Base-by-base conservation (phyloP, 2,888 invertebrate genomes). In the Galeopsomyia nigrocyanea region DNA sequence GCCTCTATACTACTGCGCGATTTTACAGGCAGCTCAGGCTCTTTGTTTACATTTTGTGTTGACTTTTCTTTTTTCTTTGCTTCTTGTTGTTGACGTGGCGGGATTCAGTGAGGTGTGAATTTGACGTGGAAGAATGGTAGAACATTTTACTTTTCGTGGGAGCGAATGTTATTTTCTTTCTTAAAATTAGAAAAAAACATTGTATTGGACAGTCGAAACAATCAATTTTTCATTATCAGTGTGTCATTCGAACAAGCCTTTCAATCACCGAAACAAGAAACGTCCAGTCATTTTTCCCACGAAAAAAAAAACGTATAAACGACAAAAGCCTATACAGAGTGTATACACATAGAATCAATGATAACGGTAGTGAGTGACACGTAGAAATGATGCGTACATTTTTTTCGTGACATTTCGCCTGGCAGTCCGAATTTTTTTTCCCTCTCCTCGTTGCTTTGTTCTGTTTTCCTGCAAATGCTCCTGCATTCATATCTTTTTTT, bases 361-460 rank as follows among this genome's bases (percentile, higher is more conserved):
- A 47, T 47, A 39, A 39, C 14, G 26, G 26, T 16, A 39, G 47
- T 21, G 26, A 55, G n/a, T 60, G 65, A 47, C 60, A n/a, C 16
- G 17, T 63, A 16, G 10, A 53, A 68, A 51, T 58, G 64, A 51
- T 26, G 19, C n/a, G 60, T 31, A 60, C 49, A 72, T 68, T 68
- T 26, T n/a, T 64, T 51, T 19, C 16, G 26, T 70, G 64, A 58
- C 58, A 31, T 14, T n/a, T 61, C 49, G 13, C 10, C 21, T 57
- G 14, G 64, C 55, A 51, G 39, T 39, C 16, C n/a, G 13, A 21
- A n/a, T 22, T 55, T 60, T 58, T 68, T 65, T 51, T 49, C 13
- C 31, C 3, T 39, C 10, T 39, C 7, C 13, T 39, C 13, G 26
- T 39, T 3, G 39, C 64, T 57, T 16, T 58, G 21, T 26, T 64